Base-by-base conservation (phyloP, 2,888 invertebrate species). In the Flabesymbios commensalis region DNA sequence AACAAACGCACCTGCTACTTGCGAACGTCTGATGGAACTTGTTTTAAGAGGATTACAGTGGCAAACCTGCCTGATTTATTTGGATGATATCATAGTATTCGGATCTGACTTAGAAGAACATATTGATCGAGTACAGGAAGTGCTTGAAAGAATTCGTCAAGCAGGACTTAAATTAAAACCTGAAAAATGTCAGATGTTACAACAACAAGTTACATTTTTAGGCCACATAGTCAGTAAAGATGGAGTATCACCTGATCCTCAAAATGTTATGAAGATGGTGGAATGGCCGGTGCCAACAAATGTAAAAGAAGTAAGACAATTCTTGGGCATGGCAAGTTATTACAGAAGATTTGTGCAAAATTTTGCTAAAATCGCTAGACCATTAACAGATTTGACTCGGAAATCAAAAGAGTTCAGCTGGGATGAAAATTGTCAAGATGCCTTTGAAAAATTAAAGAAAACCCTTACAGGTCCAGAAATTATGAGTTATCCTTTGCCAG, bases 171-270 rank as follows among this genome's bases (percentile, higher is more conserved):
- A 49, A 19, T 55, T 56, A 39, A 32, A 57, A 2, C 48, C 69
- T 0, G 51, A 53, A 31, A 68, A 67, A 39, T 69, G 68, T 55
- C 52, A 57, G 3, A 29, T 69, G n/a, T 66, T 65, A 10, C 32
- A 61, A 36, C 19, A 29, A 5, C 39, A 59, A 42, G 58, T 66
- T 1, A 36, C 52, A 26, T 69, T 69, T 42, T 22, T 67, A 0
- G 69, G 67, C 0, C 55, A 49, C 19, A 29, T 49, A 10, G 29
- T 49, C 10, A 26, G 26, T 10, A 19, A 14, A 10, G 28, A 49
- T 7, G 49, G 49, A 7, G 29, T 49, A 19, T 7, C 10, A 7
- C 24, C 49, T 10, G 29, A 49, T 29, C 49, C 49, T 5, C 24
- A 17, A 10, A 14, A 26, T 5, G 28, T 28, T 14, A 19, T 14